Evolutionary conservation across 2,797 vertebrate genomes (phyloP).

Genomic region (Percopsis omiscomaycus): DNA sequence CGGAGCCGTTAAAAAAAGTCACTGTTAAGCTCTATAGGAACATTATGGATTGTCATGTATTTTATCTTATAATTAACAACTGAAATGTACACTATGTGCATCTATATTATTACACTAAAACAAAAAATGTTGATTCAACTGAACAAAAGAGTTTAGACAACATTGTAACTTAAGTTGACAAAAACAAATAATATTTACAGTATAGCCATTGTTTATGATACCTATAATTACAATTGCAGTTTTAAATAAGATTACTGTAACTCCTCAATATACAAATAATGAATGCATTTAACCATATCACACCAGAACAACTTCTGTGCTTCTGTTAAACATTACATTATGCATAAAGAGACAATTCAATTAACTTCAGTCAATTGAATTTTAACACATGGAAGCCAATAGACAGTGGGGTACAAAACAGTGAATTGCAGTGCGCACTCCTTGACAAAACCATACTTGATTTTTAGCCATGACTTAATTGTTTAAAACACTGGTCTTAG

Average conservation of each 20-base stretch:
- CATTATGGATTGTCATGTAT: too few species aligned
- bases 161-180: too few species aligned
- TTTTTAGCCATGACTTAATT: slow-evolving; percentile 25
- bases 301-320: too few species aligned
- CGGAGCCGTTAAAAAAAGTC: too few species aligned
- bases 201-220: too few species aligned
- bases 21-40: not conserved
- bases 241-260: slow-evolving; percentile 6
- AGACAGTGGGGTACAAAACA: slow-evolving; percentile 9
- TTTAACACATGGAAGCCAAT: slow-evolving; percentile 10
- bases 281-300: too few species aligned
- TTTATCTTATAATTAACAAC: too few species aligned
- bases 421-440: slow-evolving; percentile 13
- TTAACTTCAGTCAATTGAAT: slow-evolving; percentile 44
- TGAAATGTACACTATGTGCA: too few species aligned
- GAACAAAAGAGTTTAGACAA: too few species aligned
- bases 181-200: too few species aligned
- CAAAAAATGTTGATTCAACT: too few species aligned
- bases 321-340: slow-evolving; percentile 31
- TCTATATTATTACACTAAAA: too few species aligned
- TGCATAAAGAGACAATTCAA: slow-evolving; percentile 48
- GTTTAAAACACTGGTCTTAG: slow-evolving; percentile 13
- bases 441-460: slow-evolving; percentile 11
- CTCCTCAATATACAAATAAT: not conserved
- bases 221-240: not conserved